Base-by-base conservation (phyloP, 2,888 invertebrate species). In the Antheraea assamensis region DNA sequence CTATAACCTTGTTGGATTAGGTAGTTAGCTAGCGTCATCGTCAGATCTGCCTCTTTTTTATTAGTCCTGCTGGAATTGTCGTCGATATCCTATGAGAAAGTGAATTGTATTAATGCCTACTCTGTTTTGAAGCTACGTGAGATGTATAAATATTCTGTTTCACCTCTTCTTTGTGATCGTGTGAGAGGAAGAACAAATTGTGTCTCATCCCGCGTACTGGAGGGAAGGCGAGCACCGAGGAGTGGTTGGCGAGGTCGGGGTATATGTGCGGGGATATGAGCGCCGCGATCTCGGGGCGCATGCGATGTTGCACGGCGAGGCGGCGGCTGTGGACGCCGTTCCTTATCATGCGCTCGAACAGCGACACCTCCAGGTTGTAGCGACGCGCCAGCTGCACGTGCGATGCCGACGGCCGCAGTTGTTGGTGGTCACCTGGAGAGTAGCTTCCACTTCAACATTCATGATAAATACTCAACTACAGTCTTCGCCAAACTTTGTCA, bases 351-450 rank as follows among this genome's bases (percentile, higher is more conserved):
- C 98, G 95, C 88, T 98, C 98, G 89, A 98, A 98, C 72, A 98
- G 91, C 0, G 98, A 98, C 49, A 98, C 94, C 77, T 97, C 97
- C 74, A 98, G 91, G 73, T 96, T 94, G 86, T 94, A 97, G 72
- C 95, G 87, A 77, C 91, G 95, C 15, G 96, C 96, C 75, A 98
- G 90, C 71, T 95, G 92, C 86, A 96, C 96, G 74, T 96, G 96
- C 2, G 97, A 95, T 5, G 97, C 96, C 70, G 95, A 96, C 0
- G 98, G 98, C 72, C 96, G 95, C 74, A 98, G 91, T 85, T 98
- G 98, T 83, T 97, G 96, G 87, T 98, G 98, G 86, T 98, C 98
- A 35, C 97, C 96, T 95, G 85, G n/a, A n/a, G n/a, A n/a, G n/a
- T n/a, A n/a, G n/a, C n/a, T n/a, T n/a, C n/a, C n/a, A n/a, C n/a